A percentile compares a stretch with the other conserved stretches of the same genome.
Evolutionary conservation across 2,113 vertebrate genomes (phyloP).

Genomic region (Acrocephalus kingi): DNA sequence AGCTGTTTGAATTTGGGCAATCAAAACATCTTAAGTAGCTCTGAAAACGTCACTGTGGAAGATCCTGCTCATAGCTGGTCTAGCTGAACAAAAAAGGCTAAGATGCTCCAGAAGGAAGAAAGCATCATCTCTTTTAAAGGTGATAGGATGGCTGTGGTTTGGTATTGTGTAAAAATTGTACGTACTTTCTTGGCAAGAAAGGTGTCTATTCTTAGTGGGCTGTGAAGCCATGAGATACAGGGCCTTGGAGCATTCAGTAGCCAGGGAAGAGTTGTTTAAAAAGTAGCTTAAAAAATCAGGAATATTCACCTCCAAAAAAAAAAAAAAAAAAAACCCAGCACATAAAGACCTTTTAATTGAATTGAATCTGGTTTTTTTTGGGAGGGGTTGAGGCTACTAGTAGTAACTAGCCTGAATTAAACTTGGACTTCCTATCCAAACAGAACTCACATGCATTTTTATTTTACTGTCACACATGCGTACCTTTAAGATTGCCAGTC

Average conservation of each 20-base stretch:
- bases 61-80: background rate
- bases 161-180: background rate
- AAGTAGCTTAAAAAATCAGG: background rate
- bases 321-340: background rate
- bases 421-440: background rate
- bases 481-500: background rate
- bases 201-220: background rate
- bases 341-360: background rate
- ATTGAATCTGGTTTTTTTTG: background rate
- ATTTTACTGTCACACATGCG: background rate
- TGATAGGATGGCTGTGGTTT: background rate
- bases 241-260: background rate
- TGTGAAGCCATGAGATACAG: background rate
- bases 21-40: background rate
- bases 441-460: background rate
- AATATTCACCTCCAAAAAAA: background rate
- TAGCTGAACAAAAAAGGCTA: background rate
- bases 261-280: background rate
- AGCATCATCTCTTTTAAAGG: background rate
- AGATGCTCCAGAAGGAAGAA: background rate
- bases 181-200: background rate
- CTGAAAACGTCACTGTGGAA: conserved; percentile 32
- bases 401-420: background rate
- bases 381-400: background rate
- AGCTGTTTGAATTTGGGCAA: background rate